Evolutionary conservation across 2,888 invertebrate species (phyloP).

Genomic region (Galerucella nymphaeae): DNA sequence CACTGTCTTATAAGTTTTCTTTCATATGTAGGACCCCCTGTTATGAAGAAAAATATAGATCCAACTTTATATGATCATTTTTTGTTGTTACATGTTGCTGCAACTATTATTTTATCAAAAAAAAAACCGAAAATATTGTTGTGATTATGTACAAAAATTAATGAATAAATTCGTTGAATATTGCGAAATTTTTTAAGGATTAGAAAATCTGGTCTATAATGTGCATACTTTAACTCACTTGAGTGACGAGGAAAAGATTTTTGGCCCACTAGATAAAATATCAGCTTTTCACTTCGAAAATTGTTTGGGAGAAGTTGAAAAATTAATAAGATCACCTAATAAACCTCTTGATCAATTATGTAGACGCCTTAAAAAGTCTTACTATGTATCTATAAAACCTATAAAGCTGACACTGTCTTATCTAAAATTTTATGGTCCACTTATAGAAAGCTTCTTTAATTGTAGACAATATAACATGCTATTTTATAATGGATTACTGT

Average conservation of each 20-base stretch:
- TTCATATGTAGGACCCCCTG: slow-evolving; percentile 18
- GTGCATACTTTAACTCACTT: slow-evolving; percentile 27
- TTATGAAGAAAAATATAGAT: slow-evolving; percentile 12
- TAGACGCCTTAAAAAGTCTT: no score
- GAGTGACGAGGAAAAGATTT: slow-evolving; percentile 20
- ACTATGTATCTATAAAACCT: not conserved
- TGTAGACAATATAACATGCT: slow-evolving; percentile 9
- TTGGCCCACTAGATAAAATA: slow-evolving; percentile 26
- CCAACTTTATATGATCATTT: slow-evolving; percentile 28
- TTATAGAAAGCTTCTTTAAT: slow-evolving; percentile 5
- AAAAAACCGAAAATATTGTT: not conserved
- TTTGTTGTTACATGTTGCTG: slow-evolving; percentile 22
- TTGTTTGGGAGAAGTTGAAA: slow-evolving; percentile 24
- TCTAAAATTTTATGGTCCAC: not conserved
- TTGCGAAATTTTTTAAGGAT: slow-evolving; percentile 27
- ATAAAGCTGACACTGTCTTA: not conserved
- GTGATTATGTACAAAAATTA: slow-evolving; percentile 9
- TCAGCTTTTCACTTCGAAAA: slow-evolving; percentile 33
- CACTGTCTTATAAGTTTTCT: slow-evolving; percentile 15
- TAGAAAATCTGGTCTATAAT: slow-evolving; percentile 28
- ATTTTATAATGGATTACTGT: not conserved
- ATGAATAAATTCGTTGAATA: slow-evolving; percentile 15
- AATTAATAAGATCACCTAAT: slow-evolving; percentile 20
- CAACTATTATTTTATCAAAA: slow-evolving; percentile 15
- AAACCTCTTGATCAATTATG: not conserved